Evolutionary conservation across 2,888 invertebrate genomes (phyloP).

Genomic region (Miltochrista miniata): DNA sequence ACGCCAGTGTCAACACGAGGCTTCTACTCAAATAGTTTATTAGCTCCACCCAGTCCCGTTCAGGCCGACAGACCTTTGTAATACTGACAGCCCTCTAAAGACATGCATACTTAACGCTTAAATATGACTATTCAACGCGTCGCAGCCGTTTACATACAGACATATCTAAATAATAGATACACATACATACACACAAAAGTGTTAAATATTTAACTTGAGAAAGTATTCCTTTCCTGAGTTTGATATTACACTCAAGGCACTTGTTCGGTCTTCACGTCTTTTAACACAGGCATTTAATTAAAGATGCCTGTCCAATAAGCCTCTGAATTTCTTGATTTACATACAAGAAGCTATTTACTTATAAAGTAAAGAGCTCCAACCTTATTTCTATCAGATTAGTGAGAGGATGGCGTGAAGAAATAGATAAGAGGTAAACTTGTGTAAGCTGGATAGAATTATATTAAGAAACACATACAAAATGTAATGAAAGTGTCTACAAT

Average conservation of each 20-base stretch:
- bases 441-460: too few relatives aligned
- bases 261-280: slow-evolving; percentile 20
- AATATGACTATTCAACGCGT: slow-evolving; percentile 69
- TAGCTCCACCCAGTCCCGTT: slow-evolving; percentile 80
- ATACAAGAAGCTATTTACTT: too few relatives aligned
- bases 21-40: slow-evolving; percentile 82
- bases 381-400: too few relatives aligned
- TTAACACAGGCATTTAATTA: slow-evolving; percentile 6
- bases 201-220: slow-evolving; percentile 35
- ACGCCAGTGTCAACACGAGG: slow-evolving; percentile 81
- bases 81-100: slow-evolving; percentile 73
- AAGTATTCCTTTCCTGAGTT: slow-evolving; percentile 21
- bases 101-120: slow-evolving; percentile 75
- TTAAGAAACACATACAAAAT: too few relatives aligned
- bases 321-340: neutral
- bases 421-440: too few relatives aligned
- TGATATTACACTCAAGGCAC: slow-evolving; percentile 17
- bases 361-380: too few relatives aligned
- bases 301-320: neutral
- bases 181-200: slow-evolving; percentile 21
- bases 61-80: slow-evolving; percentile 77
- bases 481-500: too few relatives aligned
- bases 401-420: too few relatives aligned
- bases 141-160: slow-evolving; percentile 53
- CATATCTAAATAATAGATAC: slow-evolving; percentile 35